A percentile compares a stretch with the other conserved stretches of the same genome.
phyloP scores from a whole-genome alignment of 2,797 vertebrate species.

The Smutsia gigantea region DNA sequence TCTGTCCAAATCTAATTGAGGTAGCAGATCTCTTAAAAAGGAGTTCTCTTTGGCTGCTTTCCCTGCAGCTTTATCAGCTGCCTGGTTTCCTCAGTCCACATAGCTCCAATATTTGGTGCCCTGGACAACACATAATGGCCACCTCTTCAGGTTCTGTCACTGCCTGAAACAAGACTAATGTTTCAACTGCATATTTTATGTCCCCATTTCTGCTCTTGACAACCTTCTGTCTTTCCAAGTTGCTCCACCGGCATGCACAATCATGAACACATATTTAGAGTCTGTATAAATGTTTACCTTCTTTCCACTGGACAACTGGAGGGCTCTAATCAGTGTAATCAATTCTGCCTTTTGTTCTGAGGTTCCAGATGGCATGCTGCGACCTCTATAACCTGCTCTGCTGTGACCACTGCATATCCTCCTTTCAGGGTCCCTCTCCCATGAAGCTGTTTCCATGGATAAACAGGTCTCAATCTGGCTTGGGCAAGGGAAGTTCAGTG shows the following conservation, averaged over 20 bases:
- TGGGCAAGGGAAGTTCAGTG: background rate
- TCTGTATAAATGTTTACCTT: background rate
- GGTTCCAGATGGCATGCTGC: background rate
- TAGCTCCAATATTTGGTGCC: background rate
- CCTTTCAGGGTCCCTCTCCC: background rate
- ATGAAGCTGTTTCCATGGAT: background rate
- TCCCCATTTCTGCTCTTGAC: background rate
- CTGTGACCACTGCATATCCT: background rate
- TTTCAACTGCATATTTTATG: background rate
- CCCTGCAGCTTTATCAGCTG: background rate
- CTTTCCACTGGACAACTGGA: background rate
- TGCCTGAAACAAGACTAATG: no score
- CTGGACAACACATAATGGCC: background rate
- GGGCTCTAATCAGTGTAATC: background rate
- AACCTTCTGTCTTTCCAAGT: background rate
- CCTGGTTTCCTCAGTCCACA: background rate
- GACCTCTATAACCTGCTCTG: background rate
- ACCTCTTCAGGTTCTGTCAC: background rate
- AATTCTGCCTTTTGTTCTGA: background rate
- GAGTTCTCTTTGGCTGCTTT: background rate
- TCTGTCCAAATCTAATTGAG: background rate
- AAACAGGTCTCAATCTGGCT: background rate
- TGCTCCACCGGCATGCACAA: background rate
- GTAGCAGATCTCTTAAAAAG: background rate
- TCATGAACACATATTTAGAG: background rate